Conservation (phyloP, 2,888 invertebrate genomes). For the Amblyteles armatorius region DNA sequence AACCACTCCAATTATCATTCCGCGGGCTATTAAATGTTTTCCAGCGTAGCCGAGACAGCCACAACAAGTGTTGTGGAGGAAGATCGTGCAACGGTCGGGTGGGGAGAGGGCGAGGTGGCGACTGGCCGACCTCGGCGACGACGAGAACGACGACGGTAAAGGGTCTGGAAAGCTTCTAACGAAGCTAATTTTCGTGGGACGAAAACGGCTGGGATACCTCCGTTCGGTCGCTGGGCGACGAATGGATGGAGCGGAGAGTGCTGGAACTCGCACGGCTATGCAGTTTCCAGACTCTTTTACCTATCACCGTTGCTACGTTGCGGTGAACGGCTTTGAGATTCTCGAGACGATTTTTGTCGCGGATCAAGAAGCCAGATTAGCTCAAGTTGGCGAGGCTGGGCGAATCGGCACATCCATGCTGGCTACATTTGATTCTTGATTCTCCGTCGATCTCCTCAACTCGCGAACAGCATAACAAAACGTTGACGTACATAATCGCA, state of each 20-base stretch:
- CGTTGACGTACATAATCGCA: neutral
- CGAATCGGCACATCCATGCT: too few species aligned
- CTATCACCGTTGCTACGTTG: neutral
- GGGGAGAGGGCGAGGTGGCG: constrained; percentile 14
- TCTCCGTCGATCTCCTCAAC: neutral
- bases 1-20: constrained; percentile 75
- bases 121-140: constrained; percentile 49
- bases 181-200: constrained; percentile 76
- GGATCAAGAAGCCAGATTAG: too few species aligned
- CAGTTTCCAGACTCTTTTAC: constrained; percentile 1
- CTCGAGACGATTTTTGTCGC: neutral
- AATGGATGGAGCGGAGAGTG: constrained; percentile 5
- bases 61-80: constrained; percentile 61
- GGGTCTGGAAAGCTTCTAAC: constrained; percentile 72
- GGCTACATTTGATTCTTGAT: too few species aligned
- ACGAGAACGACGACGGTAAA: constrained; percentile 58
- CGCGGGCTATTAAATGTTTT: constrained; percentile 72
- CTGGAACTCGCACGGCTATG: constrained; percentile 3
- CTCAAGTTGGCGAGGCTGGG: too few species aligned
- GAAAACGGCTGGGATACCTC: constrained; percentile 51
- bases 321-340: neutral
- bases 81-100: constrained; percentile 9
- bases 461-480: neutral
- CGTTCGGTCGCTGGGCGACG: constrained; percentile 9
- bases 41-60: constrained; percentile 58